Evolutionary conservation across 2,888 invertebrate species (phyloP).

Genomic region (Notodonta dromedarius): DNA sequence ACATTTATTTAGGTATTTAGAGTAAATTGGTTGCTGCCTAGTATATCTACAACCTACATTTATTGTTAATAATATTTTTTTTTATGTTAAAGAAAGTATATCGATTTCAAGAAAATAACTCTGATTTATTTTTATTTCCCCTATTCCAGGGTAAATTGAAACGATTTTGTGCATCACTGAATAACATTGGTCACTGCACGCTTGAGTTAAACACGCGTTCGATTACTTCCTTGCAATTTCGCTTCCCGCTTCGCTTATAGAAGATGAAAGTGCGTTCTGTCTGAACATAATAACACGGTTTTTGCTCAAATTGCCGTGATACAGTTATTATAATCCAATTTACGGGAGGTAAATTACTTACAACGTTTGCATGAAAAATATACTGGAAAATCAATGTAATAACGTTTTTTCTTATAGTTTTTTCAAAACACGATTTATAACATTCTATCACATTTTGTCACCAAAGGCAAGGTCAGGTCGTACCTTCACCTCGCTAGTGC

Average conservation of each 20-base stretch:
- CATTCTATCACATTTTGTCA: neutral
- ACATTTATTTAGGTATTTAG: no score
- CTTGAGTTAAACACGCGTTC: slow-evolving; percentile 43
- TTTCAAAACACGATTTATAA: no score
- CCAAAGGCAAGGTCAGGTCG: neutral
- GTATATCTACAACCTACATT: no score
- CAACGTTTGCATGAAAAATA: neutral
- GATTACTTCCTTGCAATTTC: slow-evolving; percentile 63
- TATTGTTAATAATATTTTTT: no score
- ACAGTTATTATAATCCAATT: neutral
- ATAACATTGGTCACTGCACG: slow-evolving; percentile 41
- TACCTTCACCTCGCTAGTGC: slow-evolving; percentile 43
- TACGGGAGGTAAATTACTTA: neutral
- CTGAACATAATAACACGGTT: slow-evolving; percentile 7
- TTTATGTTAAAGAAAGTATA: no score
- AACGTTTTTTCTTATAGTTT: neutral
- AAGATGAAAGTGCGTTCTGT: slow-evolving; percentile 55
- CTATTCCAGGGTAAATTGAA: no score
- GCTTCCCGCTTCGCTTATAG: slow-evolving; percentile 48
- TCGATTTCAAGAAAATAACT: no score
- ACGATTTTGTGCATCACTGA: neutral
- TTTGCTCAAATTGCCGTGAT: neutral
- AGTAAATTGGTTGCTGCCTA: no score
- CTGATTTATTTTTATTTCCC: no score
- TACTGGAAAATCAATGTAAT: neutral